These are phyloP conservation scores for Vespertilio murinus DNA, from an alignment of 2,797 vertebrate genomes.

Conservation along the genomic window DNA sequence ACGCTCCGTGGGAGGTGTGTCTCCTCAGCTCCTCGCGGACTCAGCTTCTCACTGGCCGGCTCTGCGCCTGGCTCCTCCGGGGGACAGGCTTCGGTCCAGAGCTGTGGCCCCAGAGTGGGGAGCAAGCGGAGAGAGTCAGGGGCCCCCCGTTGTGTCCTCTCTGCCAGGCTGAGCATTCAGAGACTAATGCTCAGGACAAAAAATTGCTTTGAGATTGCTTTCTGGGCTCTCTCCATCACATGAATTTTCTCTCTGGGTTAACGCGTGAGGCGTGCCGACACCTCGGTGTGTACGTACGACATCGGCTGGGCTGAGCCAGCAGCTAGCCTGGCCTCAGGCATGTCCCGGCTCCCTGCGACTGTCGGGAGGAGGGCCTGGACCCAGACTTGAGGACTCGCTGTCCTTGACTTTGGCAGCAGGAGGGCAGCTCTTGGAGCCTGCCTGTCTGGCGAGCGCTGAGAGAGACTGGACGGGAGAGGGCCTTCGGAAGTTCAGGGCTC, in stretches of 20 bases:
- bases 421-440: background rate
- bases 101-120: background rate
- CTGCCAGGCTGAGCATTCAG: background rate
- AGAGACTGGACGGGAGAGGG: background rate
- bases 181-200: background rate
- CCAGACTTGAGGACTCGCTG: background rate
- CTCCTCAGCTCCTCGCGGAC: background rate
- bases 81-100: background rate
- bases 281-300: background rate
- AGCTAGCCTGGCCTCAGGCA: background rate
- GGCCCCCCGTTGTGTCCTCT: background rate
- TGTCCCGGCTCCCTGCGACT: background rate
- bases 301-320: background rate
- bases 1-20: background rate
- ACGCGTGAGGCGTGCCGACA: background rate
- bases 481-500: background rate
- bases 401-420: background rate
- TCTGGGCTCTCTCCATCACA: background rate
- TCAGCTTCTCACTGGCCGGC: background rate
- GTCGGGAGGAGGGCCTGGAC: background rate
- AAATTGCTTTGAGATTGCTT: background rate
- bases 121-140: accelerated
- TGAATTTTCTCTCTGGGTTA: background rate
- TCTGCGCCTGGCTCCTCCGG: background rate
- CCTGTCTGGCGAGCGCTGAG: background rate